Evolutionary conservation across 2,888 invertebrate species (phyloP).

Genomic region (Lithosia quadra): DNA sequence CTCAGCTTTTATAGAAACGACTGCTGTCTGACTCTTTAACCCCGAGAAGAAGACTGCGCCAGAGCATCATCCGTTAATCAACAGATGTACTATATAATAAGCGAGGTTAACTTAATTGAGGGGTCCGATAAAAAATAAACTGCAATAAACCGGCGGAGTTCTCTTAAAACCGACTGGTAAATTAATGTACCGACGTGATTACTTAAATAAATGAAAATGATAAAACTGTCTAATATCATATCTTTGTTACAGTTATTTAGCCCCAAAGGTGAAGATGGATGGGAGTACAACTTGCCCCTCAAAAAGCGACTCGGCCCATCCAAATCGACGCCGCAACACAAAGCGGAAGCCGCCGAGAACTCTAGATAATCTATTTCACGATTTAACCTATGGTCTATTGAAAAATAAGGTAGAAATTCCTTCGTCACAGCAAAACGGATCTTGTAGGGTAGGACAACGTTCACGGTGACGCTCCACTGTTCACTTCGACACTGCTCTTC

Average conservation of each 20-base stretch:
- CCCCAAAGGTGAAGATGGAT: conserved; percentile 88
- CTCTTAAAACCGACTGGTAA: too few relatives aligned
- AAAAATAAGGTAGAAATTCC: conserved; percentile 64
- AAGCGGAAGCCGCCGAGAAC: conserved; percentile 64
- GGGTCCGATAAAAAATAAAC: too few relatives aligned
- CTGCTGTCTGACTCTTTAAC: too few relatives aligned
- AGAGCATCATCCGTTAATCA: too few relatives aligned
- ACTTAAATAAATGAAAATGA: background rate
- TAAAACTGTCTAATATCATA: background rate
- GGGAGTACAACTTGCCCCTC: conserved; percentile 86
- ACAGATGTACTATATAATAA: too few relatives aligned
- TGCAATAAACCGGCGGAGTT: too few relatives aligned
- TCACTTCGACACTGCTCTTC: conserved; percentile 34
- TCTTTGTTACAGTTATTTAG: conserved; percentile 88
- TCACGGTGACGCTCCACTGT: conserved; percentile 48
- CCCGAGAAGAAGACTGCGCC: too few relatives aligned
- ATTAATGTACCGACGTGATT: background rate
- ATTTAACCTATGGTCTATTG: conserved; percentile 38
- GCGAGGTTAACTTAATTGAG: too few relatives aligned
- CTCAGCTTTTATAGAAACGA: too few relatives aligned
- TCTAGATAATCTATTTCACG: conserved; percentile 73
- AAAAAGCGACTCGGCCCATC: conserved; percentile 69
- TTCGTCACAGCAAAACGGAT: conserved; percentile 59
- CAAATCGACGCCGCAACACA: conserved; percentile 63
- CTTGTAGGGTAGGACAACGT: conserved; percentile 53